Evolutionary conservation across 1,140 invertebrate species (phyloP), one percentile per base, ranked within the genome.

Genomic region (Pseudomyrmex flavicornis): DNA sequence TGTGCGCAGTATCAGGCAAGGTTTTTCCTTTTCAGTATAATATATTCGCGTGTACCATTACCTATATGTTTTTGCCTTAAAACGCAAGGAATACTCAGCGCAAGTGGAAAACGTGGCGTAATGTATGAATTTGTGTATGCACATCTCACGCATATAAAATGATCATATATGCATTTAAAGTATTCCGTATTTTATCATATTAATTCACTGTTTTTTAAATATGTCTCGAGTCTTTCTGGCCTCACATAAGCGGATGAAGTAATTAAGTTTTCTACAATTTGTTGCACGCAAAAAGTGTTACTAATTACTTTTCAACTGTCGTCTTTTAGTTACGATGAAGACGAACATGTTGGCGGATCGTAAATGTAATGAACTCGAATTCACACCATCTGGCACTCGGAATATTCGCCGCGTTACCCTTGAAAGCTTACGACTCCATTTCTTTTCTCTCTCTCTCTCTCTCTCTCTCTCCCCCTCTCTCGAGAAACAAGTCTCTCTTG

Each of bases 361-460:
- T 80, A 35, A 70, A 12, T 8, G 12, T 50, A 44, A 59, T 70
- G 35, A 69, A 80, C 15, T 54, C 63, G 62, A 86, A 86, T 76
- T 56, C 70, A 79, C 85, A 82, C 59, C 82, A 75, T 88, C 79
- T 88, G 79, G 72, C 76, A 83, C 68, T 74, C 59, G 66, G 75
- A 89, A 82, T 89, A 58, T 65, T 70, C 83, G 84, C 50, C 74
- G 84, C 54, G 65, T 88, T 88, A 85, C 79, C 63, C 79, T 85
- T 88, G 74, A 88, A 88, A 89, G 87, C 87, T 80, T 83, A 80
- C 59, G 62, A 74, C 62, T 87, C 58, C 84, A 82, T 74, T 75
- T 35, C 35, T 35, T 1, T 35, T 7, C n/a, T 35, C 5, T 35
- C 35, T 35, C 35, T 35, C 0, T 35, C 26, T 35, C 1, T 35